Evolutionary conservation across 2,888 invertebrate genomes (phyloP).

Genomic region (Drosophila affinis): DNA sequence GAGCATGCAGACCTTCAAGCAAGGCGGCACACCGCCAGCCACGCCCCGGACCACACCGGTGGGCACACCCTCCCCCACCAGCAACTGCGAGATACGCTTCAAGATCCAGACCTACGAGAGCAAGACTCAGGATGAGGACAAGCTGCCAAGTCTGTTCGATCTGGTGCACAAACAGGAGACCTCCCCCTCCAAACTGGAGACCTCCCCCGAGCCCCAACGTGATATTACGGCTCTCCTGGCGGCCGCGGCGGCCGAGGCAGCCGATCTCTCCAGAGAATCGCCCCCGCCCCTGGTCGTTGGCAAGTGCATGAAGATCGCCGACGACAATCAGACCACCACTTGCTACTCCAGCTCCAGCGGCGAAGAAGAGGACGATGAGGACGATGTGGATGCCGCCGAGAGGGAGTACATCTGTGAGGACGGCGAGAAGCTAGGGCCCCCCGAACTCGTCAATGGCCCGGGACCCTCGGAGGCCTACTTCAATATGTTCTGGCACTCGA

Average conservation of each 20-base stretch:
- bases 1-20: slow-evolving; percentile 82
- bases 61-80: slow-evolving; percentile 64
- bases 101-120: slow-evolving; percentile 83
- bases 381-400: slow-evolving; percentile 71
- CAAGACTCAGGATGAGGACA: slow-evolving; percentile 79
- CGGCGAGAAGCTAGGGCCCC: slow-evolving; percentile 83
- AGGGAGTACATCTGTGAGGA: slow-evolving; percentile 83
- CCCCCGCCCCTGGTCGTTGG: slow-evolving; percentile 79
- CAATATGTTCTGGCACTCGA: slow-evolving; percentile 84
- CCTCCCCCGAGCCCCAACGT: slow-evolving; percentile 35
- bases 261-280: slow-evolving; percentile 51
- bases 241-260: slow-evolving; percentile 61
- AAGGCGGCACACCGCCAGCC: slow-evolving; percentile 56
- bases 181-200: slow-evolving; percentile 82
- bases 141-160: slow-evolving; percentile 88
- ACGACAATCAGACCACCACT: slow-evolving; percentile 63
- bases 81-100: slow-evolving; percentile 81
- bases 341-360: slow-evolving; percentile 82
- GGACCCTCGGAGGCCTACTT: slow-evolving; percentile 84
- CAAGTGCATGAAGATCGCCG: slow-evolving; percentile 81
- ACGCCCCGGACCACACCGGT: slow-evolving; percentile 60
- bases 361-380: slow-evolving; percentile 72
- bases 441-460: slow-evolving; percentile 83
- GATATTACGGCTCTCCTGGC: slow-evolving; percentile 59
- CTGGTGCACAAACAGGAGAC: slow-evolving; percentile 87